Evolutionary conservation across 2,113 vertebrate genomes (phyloP), one percentile per base, ranked within the genome.

Genomic region (Siniperca knerii): DNA sequence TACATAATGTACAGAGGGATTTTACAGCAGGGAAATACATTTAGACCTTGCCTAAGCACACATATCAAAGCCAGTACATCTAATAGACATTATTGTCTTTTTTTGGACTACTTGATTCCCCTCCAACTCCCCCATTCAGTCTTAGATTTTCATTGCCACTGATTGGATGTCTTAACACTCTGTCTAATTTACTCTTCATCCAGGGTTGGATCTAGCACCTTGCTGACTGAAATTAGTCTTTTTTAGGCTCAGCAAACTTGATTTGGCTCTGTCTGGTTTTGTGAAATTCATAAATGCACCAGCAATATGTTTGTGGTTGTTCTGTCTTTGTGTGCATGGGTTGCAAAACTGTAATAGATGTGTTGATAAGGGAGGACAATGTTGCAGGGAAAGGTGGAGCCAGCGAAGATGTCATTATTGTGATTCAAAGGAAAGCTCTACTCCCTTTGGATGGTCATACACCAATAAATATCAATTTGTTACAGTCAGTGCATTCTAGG

Each of bases 261-360:
- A 61, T 82, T 88, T 85, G 40, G 60, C 71, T 75, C 54, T 2
- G 75, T 81, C 67, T 64, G 20, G 13, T 58, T 55, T 67, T 72
- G 65, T 85, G 57, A 82, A 82, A 85, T 82, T 81, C 78, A 84
- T 85, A 69, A 89, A 77, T 58, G 54, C 52, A 42, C 69, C 58
- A 65, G 75, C 75, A 84, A 80, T 84, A 65, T 42, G 67, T 74
- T 61, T 81, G 74, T 65, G 69, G 88, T 88, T 72, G 58, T 62
- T 85, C 72, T 84, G 76, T 87, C 75, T 57, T 77, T 52, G 35
- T 61, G 48, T 75, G 64, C 44, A 70, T 4, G 33, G 40, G 33
- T 76, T 48, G 69, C 66, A 61, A 75, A 79, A 68, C 72, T 18
- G 46, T 50, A 68, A 67, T 80, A 52, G 50, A 87, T 72, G 50